Percentiles rank a stretch among this genome's conserved stretches.
These are phyloP conservation scores for Hipparchia semele DNA, from an alignment of 2,888 invertebrate genomes.

Conservation along the genomic window DNA sequence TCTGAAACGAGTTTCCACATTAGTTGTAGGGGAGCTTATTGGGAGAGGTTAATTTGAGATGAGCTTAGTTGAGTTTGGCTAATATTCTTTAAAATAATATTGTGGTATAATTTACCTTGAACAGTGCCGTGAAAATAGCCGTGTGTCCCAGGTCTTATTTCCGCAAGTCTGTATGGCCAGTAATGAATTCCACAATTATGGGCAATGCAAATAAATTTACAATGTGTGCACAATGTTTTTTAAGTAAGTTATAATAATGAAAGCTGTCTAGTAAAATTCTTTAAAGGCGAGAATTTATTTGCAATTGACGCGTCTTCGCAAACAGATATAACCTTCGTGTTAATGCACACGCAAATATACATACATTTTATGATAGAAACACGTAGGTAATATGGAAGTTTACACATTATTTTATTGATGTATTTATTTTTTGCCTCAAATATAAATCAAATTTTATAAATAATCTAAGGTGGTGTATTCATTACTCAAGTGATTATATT, in stretches of 20 bases:
- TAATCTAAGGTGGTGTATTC: no score
- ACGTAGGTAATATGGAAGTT: slow-evolving; percentile 42
- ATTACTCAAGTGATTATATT: no score
- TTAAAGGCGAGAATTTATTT: slow-evolving; percentile 41
- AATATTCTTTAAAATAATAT: no score
- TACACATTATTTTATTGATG: slow-evolving; percentile 40
- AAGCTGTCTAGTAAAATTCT: slow-evolving; percentile 34
- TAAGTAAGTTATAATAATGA: slow-evolving; percentile 36
- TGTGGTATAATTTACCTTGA: no score
- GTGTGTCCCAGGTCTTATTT: not conserved
- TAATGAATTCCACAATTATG: slow-evolving; percentile 27
- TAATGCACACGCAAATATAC: slow-evolving; percentile 52
- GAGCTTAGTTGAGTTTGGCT: no score
- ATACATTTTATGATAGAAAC: slow-evolving; percentile 40
- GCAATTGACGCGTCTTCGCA: slow-evolving; percentile 42
- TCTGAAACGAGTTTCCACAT: no score
- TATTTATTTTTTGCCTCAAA: slow-evolving; percentile 19
- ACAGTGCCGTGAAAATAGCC: not conserved
- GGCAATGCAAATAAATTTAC: slow-evolving; percentile 30
- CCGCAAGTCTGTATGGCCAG: not conserved
- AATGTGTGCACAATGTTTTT: slow-evolving; percentile 33
- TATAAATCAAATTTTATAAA: no score
- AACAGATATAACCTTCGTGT: slow-evolving; percentile 44
- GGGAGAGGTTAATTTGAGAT: no score
- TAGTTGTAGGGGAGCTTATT: no score